These are phyloP conservation scores for Nothura maculosa DNA, from an alignment of 2,797 vertebrate genomes.

Conservation along the genomic window DNA sequence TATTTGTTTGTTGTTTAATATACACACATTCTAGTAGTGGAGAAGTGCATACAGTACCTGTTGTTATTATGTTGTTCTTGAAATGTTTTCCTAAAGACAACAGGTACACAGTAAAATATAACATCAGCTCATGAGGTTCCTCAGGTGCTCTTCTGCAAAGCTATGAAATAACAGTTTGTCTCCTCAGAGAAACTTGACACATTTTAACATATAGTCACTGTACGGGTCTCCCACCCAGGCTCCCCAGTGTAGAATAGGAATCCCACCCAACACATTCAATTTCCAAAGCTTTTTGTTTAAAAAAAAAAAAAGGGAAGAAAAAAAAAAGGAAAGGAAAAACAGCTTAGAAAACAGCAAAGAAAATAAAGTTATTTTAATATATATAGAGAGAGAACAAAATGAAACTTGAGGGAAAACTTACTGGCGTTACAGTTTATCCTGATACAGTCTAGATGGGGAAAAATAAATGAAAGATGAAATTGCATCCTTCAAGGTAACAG, in stretches of 20 bases:
- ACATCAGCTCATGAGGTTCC: slow-evolving; percentile 61
- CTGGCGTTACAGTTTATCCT: slow-evolving; percentile 99
- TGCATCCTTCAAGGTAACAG: slow-evolving; percentile 99
- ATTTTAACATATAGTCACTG: slow-evolving; percentile 18
- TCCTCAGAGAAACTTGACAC: slow-evolving; percentile 40
- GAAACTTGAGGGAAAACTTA: slow-evolving; percentile 99
- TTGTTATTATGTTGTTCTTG: slow-evolving; percentile 54
- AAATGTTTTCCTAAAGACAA: slow-evolving; percentile 60
- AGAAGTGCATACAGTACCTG: slow-evolving; percentile 80
- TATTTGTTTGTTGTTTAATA: not conserved
- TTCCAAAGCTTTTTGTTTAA: not conserved
- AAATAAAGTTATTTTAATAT: slow-evolving; percentile 83
- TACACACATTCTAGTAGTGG: slow-evolving; percentile 62
- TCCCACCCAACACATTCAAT: slow-evolving; percentile 34
- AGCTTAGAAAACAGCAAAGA: slow-evolving; percentile 82
- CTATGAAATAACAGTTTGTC: slow-evolving; percentile 72
- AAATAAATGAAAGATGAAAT: slow-evolving; percentile 99
- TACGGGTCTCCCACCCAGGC: slow-evolving; percentile 2
- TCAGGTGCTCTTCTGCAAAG: slow-evolving; percentile 69
- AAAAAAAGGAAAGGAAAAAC: slow-evolving; percentile 68
- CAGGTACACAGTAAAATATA: slow-evolving; percentile 70
- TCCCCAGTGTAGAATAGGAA: not conserved
- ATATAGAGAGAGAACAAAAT: slow-evolving; percentile 92
- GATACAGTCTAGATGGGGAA: slow-evolving; percentile 99
- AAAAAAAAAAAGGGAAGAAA: not conserved